Conservation (phyloP, 2,797 vertebrate species). For the Telmatherina bonti region DNA sequence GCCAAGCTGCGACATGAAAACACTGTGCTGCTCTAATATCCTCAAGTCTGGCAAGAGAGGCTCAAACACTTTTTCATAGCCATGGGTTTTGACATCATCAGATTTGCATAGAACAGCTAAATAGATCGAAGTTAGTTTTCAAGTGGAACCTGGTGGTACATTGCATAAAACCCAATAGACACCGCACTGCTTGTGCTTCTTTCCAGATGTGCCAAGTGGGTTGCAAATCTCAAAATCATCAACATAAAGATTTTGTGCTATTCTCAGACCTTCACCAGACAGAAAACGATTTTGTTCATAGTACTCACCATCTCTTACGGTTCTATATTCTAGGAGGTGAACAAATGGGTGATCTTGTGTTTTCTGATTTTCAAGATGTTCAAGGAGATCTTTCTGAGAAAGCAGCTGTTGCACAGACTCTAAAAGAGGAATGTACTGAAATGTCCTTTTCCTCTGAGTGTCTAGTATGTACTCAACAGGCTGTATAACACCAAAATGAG, state of each 20-base stretch:
- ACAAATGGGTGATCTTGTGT: neutral
- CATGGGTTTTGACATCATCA: neutral
- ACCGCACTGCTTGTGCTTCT: no score
- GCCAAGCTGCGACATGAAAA: neutral
- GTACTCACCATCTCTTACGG: conserved; percentile 13
- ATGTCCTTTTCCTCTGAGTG: conserved; percentile 6
- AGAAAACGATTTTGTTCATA: neutral
- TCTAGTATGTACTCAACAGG: conserved; percentile 15
- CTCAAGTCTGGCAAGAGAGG: neutral
- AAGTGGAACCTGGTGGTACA: neutral
- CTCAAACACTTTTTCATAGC: neutral
- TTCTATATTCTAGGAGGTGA: neutral
- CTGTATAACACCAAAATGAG: conserved; percentile 12
- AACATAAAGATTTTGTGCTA: neutral
- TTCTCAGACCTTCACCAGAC: neutral
- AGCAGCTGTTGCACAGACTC: conserved; percentile 14
- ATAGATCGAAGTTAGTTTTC: neutral
- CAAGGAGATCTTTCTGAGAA: neutral
- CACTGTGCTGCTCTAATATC: neutral
- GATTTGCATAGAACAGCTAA: neutral
- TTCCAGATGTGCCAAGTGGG: no score
- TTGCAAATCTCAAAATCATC: no score
- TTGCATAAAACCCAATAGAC: conserved; percentile 20
- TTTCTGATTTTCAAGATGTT: neutral
- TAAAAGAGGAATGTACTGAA: conserved; percentile 18